Percentiles rank a stretch among this genome's conserved stretches.
phyloP scores from a whole-genome alignment of 2,113 vertebrate species.

The Bagarius yarrelli region DNA sequence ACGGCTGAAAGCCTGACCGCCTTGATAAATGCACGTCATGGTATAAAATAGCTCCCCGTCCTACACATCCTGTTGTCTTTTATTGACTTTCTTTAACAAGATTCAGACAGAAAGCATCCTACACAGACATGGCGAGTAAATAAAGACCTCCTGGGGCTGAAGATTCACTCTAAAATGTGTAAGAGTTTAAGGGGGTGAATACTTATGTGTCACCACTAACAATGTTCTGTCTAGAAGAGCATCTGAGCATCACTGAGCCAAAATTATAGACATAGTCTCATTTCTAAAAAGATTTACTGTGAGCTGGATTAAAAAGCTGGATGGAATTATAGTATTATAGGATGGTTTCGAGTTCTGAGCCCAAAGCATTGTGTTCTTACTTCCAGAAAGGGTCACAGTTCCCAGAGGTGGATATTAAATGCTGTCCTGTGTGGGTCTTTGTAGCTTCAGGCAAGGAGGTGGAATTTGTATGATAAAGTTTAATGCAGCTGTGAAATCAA shows the following conservation, averaged over 20 bases:
- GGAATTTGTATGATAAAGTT: not conserved
- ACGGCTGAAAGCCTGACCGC: not conserved
- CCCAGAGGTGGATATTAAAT: not conserved
- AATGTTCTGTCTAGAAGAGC: not conserved
- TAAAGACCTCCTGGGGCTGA: conserved; percentile 34
- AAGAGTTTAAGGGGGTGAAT: not conserved
- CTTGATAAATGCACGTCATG: conserved; percentile 1
- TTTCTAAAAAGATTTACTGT: not conserved
- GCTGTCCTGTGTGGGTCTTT: not conserved
- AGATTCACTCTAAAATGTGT: not conserved
- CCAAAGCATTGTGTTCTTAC: not conserved
- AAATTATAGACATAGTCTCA: not conserved
- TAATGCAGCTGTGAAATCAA: not conserved
- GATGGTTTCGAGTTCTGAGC: not conserved
- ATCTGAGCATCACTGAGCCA: not conserved
- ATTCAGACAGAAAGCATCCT: conserved; percentile 26
- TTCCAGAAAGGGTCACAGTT: not conserved
- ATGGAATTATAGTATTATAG: not conserved
- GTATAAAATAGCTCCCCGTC: conserved; percentile 14
- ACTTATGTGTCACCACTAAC: not conserved
- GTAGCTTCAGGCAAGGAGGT: not conserved
- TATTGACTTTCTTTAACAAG: conserved; percentile 28
- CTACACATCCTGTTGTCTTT: conserved; percentile 20
- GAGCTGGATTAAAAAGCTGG: not conserved
- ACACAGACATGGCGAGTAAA: not conserved